Evolutionary conservation across 1,140 invertebrate genomes (phyloP), one percentile per base, ranked within the genome.

Genomic region (Arion vulgaris): DNA sequence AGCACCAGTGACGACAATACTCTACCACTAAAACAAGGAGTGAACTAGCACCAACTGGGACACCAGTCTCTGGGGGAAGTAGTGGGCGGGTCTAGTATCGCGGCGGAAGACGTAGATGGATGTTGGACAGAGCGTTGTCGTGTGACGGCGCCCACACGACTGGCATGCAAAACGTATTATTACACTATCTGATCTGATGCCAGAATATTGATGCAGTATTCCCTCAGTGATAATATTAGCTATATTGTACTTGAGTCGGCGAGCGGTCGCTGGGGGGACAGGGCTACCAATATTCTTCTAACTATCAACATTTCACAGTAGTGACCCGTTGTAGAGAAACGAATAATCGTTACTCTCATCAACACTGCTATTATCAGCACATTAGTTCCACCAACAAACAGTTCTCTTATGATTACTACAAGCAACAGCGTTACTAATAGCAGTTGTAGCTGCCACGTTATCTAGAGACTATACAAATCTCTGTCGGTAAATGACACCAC

Each of bases 131-230:
- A 75, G 38, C 71, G 36, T 4, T 51, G 73, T 75, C 73, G 73
- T 75, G 41, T 49, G 73, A 23, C 28, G 73, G 73, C 73, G n/a
- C 73, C 73, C 19, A 17, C 23, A 34, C 19, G 73, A 49, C 73
- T 75, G 32, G 73, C 73, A 75, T 75, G 73, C 73, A 75, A 51
- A 75, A 75, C 45, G 73, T 75, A 75, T 75, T 75, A 75, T 51
- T 51, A 75, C 38, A 23, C 2, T 75, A 75, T 51, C 41, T 75
- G 73, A 75, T 75, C 73, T 34, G 41, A 28, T 49, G 73, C 39
- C 73, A 34, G 73, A 34, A 49, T 75, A 75, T 75, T 51, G 45
- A 75, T 53, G 73, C 41, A 53, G 9, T 75, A 32, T 51, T 75
- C 73, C 73, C 73, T 28, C 36, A 38, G 41, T 75, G 73, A 26